Conservation (phyloP, 1,140 invertebrate species). For the Holotrichia oblita region DNA sequence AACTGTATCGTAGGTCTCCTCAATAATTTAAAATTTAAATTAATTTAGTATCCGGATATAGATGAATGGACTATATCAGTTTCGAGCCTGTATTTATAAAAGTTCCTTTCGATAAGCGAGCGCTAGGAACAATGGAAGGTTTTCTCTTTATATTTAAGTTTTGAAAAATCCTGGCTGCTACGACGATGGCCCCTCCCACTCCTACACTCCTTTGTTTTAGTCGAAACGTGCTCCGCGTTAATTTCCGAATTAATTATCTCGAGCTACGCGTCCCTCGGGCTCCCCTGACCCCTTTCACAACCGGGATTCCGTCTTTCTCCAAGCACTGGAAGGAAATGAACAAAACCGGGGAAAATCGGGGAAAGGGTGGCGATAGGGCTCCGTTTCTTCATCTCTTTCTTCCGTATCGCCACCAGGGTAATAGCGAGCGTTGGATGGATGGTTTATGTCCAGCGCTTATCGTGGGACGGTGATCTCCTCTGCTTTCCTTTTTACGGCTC, state of each 20-base stretch:
- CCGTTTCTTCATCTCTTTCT: not conserved
- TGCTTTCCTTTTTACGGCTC: not conserved
- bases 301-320: too few relatives aligned
- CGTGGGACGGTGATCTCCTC: not conserved
- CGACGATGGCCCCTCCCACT: not conserved
- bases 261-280: not conserved
- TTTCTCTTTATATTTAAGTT: slow-evolving; percentile 29
- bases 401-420: not conserved
- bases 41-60: too few relatives aligned
- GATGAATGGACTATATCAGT: too few relatives aligned
- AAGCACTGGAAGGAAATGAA: too few relatives aligned
- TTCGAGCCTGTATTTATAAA: too few relatives aligned
- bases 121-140: slow-evolving; percentile 2
- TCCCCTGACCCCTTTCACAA: too few relatives aligned
- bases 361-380: not conserved
- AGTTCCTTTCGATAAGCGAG: too few relatives aligned
- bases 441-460: not conserved
- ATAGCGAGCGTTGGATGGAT: not conserved
- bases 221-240: slow-evolving; percentile 24
- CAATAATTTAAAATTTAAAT: too few relatives aligned
- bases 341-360: too few relatives aligned
- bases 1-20: too few relatives aligned
- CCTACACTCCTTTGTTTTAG: not conserved
- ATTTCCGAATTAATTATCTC: slow-evolving; percentile 35
- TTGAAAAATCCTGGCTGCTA: slow-evolving; percentile 6